Evolutionary conservation across 2,113 vertebrate species (phyloP).

Genomic region (Phalacrocorax brasilianus): DNA sequence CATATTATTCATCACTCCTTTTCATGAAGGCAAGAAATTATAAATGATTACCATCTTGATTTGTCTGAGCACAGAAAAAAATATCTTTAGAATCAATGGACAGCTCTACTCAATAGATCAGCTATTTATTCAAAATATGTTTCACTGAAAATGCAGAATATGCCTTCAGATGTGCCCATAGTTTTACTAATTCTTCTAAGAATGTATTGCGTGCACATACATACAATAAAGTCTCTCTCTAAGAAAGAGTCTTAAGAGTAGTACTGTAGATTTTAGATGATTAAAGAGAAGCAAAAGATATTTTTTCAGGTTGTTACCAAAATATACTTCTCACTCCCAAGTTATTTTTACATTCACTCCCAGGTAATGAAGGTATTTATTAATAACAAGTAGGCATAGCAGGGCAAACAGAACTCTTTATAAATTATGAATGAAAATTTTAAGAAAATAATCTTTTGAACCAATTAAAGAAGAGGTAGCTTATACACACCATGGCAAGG

Average conservation of each 20-base stretch:
- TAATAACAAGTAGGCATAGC: background rate
- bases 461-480: background rate
- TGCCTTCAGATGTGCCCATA: background rate
- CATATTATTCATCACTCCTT: slow-evolving; percentile 59
- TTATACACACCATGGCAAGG: background rate
- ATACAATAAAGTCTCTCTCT: background rate
- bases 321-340: background rate
- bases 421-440: background rate
- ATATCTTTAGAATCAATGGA: slow-evolving; percentile 56
- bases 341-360: background rate
- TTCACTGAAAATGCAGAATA: slow-evolving; percentile 29
- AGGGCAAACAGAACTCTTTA: background rate
- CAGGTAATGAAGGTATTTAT: background rate
- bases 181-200: slow-evolving; percentile 1
- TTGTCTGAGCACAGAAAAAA: slow-evolving; percentile 42
- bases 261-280: background rate
- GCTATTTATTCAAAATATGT: slow-evolving; percentile 16
- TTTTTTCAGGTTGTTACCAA: background rate
- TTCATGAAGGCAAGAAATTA: slow-evolving; percentile 60
- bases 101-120: slow-evolving; percentile 36
- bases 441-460: background rate
- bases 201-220: background rate
- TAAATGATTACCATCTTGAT: slow-evolving; percentile 60
- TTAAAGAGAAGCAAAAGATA: background rate
- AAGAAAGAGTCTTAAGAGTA: background rate